Evolutionary conservation across 2,888 invertebrate genomes (phyloP).

Genomic region (Hydriomena furcata): DNA sequence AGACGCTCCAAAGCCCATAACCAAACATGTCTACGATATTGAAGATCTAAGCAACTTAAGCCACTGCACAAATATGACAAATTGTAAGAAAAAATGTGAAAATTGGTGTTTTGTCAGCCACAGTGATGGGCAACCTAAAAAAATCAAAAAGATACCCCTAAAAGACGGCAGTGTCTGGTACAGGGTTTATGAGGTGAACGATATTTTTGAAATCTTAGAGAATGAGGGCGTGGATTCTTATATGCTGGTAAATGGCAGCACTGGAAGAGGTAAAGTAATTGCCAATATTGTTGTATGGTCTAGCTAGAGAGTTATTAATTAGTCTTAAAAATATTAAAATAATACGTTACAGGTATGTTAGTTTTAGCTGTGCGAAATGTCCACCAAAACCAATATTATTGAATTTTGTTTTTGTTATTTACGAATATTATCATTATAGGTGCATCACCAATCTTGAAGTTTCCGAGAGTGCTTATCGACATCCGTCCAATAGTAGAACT

Average conservation of each 20-base stretch:
- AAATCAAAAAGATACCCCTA: slow-evolving; percentile 41
- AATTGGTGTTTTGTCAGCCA: slow-evolving; percentile 57
- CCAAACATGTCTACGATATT: slow-evolving; percentile 54
- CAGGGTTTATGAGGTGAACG: slow-evolving; percentile 68
- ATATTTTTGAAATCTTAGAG: slow-evolving; percentile 70
- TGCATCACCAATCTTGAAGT: slow-evolving; percentile 59
- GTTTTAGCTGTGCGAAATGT: too few species aligned
- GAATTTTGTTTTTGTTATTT: too few species aligned
- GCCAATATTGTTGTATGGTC: too few species aligned
- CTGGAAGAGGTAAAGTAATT: slow-evolving; percentile 82
- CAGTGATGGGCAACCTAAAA: slow-evolving; percentile 36
- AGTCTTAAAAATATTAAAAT: too few species aligned
- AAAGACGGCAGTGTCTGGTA: slow-evolving; percentile 73
- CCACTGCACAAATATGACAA: slow-evolving; percentile 42
- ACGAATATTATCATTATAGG: slow-evolving; percentile 48
- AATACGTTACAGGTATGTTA: too few species aligned
- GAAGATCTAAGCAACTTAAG: slow-evolving; percentile 53
- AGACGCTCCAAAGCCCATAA: slow-evolving; percentile 58
- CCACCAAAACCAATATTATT: too few species aligned
- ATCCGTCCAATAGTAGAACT: slow-evolving; percentile 83
- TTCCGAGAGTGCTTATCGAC: slow-evolving; percentile 82
- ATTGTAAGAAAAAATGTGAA: slow-evolving; percentile 44
- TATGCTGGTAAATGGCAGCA: slow-evolving; percentile 87
- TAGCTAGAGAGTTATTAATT: too few species aligned
- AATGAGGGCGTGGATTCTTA: slow-evolving; percentile 66